Percentiles rank a stretch among this genome's conserved stretches.
Evolutionary conservation across 2,797 vertebrate genomes (phyloP).

Genomic region (Discoglossus pictus): DNA sequence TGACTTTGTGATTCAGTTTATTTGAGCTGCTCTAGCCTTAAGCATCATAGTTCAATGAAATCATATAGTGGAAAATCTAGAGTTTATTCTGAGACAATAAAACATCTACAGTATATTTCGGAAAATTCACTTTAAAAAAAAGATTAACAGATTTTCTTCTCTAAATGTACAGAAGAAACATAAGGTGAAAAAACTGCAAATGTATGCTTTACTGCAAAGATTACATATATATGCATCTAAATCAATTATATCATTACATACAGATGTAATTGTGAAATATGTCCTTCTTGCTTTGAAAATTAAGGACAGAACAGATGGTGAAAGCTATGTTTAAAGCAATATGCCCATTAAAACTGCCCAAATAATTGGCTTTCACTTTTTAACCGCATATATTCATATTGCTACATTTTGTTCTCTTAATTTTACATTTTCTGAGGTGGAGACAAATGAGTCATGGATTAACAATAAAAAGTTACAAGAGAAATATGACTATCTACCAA

Average conservation of each 20-base stretch:
- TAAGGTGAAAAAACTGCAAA: conserved; percentile 63
- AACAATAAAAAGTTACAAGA: no score
- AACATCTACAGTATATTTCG: conserved; percentile 52
- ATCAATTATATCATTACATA: conserved; percentile 79
- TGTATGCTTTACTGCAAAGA: conserved; percentile 66
- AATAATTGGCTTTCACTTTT: conserved; percentile 62
- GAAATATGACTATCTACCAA: no score
- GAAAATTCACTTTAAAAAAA: conserved; percentile 51
- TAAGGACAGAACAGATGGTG: conserved; percentile 74
- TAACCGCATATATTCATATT: conserved; percentile 63
- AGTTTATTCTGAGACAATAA: conserved; percentile 35
- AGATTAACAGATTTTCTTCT: conserved; percentile 54
- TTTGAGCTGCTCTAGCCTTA: conserved; percentile 60
- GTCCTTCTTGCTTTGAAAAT: conserved; percentile 73
- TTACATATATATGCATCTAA: conserved; percentile 77
- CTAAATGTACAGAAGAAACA: conserved; percentile 65
- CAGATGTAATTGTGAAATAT: conserved; percentile 81
- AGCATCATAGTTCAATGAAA: conserved; percentile 57
- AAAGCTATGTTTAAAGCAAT: conserved; percentile 72
- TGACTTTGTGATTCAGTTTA: conserved; percentile 59
- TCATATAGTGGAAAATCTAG: conserved; percentile 53
- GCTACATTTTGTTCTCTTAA: no score
- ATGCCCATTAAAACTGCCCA: conserved; percentile 73
- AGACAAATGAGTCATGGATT: no score
- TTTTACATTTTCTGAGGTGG: no score